Conservation (phyloP, 2,797 vertebrate species). For the Enteromius radiatus region DNA sequence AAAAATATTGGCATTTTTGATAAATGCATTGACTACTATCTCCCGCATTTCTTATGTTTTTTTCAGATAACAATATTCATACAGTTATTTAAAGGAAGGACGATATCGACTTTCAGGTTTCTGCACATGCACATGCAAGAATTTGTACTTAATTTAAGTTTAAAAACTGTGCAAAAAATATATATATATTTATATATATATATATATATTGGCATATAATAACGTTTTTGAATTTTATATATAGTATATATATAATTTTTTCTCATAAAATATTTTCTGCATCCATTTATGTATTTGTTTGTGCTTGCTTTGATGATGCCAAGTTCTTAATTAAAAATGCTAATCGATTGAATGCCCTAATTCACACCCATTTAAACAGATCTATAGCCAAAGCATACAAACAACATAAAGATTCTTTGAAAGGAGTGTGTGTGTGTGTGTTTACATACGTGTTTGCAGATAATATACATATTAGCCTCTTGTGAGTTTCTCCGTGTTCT, state of each 20-base stretch:
- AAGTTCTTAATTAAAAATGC: neutral
- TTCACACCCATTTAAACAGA: neutral
- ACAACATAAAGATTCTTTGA: conserved; percentile 3
- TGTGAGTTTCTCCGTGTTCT: conserved; percentile 33
- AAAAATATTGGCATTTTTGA: neutral
- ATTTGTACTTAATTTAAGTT: neutral
- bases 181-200: neutral
- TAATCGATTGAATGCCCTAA: neutral
- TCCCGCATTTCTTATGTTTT: neutral
- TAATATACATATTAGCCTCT: conserved; percentile 39
- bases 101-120: neutral
- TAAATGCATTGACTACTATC: neutral
- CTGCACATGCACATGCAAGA: neutral
- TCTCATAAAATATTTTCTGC: neutral
- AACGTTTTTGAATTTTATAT: neutral
- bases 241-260: neutral
- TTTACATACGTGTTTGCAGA: conserved; percentile 35
- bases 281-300: neutral
- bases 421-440: neutral
- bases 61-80: neutral
- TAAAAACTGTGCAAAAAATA: neutral
- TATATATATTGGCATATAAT: neutral
- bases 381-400: neutral
- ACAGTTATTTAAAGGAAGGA: no score
- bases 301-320: neutral